Conservation (phyloP, 2,113 vertebrate species). For the Prunella fulvescens region DNA sequence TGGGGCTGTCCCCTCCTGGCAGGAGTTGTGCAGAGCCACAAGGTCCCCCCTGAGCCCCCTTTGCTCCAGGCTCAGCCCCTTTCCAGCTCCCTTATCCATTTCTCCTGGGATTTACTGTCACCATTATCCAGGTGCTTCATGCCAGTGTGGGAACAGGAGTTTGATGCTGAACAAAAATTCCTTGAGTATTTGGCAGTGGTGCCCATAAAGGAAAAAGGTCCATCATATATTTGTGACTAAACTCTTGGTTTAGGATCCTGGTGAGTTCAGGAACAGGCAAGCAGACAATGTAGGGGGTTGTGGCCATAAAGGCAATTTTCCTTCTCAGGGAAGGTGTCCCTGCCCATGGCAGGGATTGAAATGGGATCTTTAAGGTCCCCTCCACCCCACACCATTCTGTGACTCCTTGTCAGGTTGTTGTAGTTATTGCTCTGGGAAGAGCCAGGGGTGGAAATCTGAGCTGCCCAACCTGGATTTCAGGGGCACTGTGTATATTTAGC, state of each 20-base stretch:
- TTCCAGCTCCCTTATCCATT: neutral
- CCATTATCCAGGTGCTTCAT: neutral
- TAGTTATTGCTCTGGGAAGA: neutral
- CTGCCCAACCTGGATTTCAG: neutral
- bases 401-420: neutral
- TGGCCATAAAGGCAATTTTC: neutral
- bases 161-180: neutral
- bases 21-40: neutral
- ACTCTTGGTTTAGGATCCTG: neutral
- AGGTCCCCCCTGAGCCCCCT: neutral
- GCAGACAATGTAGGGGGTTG: fast-evolving
- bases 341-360: neutral
- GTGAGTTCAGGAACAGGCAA: neutral
- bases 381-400: neutral
- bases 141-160: neutral
- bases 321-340: neutral
- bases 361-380: neutral
- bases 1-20: neutral
- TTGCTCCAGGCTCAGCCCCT: neutral
- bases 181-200: neutral
- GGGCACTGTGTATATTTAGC: neutral
- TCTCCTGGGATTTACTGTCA: neutral
- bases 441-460: neutral
- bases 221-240: neutral
- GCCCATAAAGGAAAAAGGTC: too few relatives aligned